Evolutionary conservation across 35 echinoderm and acorn worm genomes (phyloP), one percentile per base, ranked within the genome.

Genomic region (Hemicentrotus pulcherrimus): DNA sequence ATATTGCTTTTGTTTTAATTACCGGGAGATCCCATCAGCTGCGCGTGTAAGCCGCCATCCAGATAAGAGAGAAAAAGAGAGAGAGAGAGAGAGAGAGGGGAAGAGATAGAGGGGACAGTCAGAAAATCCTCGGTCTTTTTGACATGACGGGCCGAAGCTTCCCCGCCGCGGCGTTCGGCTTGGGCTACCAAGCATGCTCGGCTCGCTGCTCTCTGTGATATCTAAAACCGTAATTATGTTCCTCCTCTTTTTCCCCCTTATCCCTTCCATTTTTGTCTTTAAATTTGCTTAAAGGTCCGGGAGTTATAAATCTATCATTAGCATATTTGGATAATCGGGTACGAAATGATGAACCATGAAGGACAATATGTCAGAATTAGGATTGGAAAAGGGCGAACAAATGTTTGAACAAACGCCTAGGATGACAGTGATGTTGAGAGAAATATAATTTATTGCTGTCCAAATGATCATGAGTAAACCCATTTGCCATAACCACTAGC

Each of bases 1-100:
- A 78, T 78, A 78, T 78, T 78, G 65, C 65, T 78, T 78, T 78
- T 78, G 65, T 78, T 78, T 78, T 78, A 78, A 78, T 78, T 78
- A 78, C 65, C 65, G 50, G 50, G 7, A 22, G 65, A 78, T 28
- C 65, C 19, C 65, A 78, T 78, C 65, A 78, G 65, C 65, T 78
- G 65, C 65, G 22, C 22, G 6, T 78, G 65, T 78, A 78, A 78
- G 65, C 65, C 65, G 65, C 65, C 65, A 78, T 78, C 65, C 24
- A 78, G 7, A 78, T 78, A 22, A 78, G 22, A n/a, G 65, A 78
- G 24, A 78, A 18, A n/a, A 22, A 78, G 65, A 28, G 65, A n/a
- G 18, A 28, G 28, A 28, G 61, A 28, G 24, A 70, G 61, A 70
- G 24, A 70, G 61, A 70, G 61, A 70, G 60, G 22, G 60, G 22